Base-by-base conservation (phyloP, 2,797 vertebrate species). In the Acanthurus leucopareius region DNA sequence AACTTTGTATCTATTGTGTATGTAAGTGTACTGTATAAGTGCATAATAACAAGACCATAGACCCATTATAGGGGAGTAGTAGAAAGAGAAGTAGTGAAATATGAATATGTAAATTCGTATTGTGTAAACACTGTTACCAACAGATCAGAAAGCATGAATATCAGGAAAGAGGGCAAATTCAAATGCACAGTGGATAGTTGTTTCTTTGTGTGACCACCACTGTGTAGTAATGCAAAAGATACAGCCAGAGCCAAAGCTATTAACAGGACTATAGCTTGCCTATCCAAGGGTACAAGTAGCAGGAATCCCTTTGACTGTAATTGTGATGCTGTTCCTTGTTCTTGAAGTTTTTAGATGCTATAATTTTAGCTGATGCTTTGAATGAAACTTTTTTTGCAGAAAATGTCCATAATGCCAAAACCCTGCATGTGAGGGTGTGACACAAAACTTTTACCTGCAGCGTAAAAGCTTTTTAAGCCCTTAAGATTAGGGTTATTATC, bases 1-100 rank as follows among this genome's bases (percentile, higher is more conserved):
- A 61, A 59, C 42, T 74, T 69, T 68, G 8, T 22, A 67, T 60
- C 54, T 40, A 32, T 61, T 35, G 47, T 53, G 38, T 3, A 16
- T 52, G 0, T 73, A 35, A 57, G 20, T 67, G 42, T 52, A 32
- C 47, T 49, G 32, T 28, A 20, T 69, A 15, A 57, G 5, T 54
- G 66, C 40, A 32, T 13, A 32, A 19, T n/a, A 40, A 58, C 38
- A 11, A 53, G 14, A 35, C 40, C 11, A 54, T 38, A 32, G 28
- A 32, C 28, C 28, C 28, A 32, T 32, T 32, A 32, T 32, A 32
- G 42, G 49, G 10, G 17, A 14, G 1, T 20, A 68, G 58, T 11
- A 40, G 8, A 80, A 57, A 25, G 16, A 5, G 19, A 54, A 45
- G 25, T 63, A 20, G 28, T 32, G 28, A 32, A 32, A 32, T 32